A percentile compares a stretch with the other conserved stretches of the same genome.
phyloP scores from a whole-genome alignment of 2,113 vertebrate genomes.

The Talpa occidentalis region DNA sequence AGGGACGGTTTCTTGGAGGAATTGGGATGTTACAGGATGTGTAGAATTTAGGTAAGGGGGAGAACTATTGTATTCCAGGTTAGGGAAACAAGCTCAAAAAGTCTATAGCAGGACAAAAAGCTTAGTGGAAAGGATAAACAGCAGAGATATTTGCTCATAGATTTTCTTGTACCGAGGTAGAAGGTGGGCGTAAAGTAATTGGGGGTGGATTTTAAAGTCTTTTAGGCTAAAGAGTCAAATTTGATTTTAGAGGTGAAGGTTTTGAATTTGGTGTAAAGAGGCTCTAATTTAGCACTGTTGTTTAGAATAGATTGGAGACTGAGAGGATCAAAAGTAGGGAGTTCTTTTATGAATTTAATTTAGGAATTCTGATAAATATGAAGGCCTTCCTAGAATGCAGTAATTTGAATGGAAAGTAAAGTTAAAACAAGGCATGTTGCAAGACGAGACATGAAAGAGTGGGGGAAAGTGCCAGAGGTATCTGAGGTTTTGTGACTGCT shows the following conservation, averaged over 20 bases:
- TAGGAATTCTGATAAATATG: not conserved
- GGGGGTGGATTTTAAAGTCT: not conserved
- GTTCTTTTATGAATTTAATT: not conserved
- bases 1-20: constrained; percentile 44
- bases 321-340: not conserved
- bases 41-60: not conserved
- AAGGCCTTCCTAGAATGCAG: not conserved
- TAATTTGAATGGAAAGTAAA: constrained; percentile 33
- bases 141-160: not conserved
- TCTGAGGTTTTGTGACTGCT: not conserved
- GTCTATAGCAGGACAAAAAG: not conserved
- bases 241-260: not conserved
- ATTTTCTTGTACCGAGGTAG: not conserved
- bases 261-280: constrained; percentile 53
- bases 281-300: not conserved
- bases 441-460: constrained; percentile 6
- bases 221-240: constrained; percentile 27
- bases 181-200: not conserved
- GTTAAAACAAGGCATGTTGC: not conserved
- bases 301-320: not conserved
- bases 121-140: not conserved
- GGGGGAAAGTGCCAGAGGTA: not conserved
- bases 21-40: not conserved
- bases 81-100: not conserved
- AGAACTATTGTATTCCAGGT: not conserved